phyloP scores from a whole-genome alignment of 2,888 invertebrate species.

The Argynnis bischoffii region DNA sequence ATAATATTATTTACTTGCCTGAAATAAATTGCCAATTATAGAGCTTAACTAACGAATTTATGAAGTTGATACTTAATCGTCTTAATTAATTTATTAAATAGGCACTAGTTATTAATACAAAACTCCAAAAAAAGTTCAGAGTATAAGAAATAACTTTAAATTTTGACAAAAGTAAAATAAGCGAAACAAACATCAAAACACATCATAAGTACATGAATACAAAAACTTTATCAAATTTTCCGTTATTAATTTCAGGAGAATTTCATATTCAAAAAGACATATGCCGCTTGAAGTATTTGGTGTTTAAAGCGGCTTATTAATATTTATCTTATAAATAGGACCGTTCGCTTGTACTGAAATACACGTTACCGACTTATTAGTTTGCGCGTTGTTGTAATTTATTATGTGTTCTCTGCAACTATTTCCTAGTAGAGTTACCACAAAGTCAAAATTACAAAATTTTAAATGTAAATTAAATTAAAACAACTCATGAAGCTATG shows the following conservation, averaged over 20 bases:
- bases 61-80: no score
- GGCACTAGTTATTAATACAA: no score
- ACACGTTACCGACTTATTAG: constrained; percentile 32
- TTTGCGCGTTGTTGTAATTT: constrained; percentile 32
- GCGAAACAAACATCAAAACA: constrained; percentile 4
- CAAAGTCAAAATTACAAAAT: not conserved
- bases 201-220: not conserved
- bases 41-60: no score
- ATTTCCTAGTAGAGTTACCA: constrained; percentile 9
- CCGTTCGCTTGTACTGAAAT: constrained; percentile 33
- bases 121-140: no score
- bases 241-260: not conserved
- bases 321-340: constrained; percentile 38
- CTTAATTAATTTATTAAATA: no score
- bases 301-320: constrained; percentile 57
- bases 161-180: not conserved
- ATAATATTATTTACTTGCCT: no score
- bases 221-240: not conserved
- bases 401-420: constrained; percentile 28
- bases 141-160: not conserved
- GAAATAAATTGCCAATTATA: no score
- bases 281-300: constrained; percentile 21
- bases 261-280: constrained; percentile 7
- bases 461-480: no score
- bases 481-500: no score